Evolutionary conservation across 2,113 vertebrate genomes (phyloP).

Genomic region (Collichthys lucidus): DNA sequence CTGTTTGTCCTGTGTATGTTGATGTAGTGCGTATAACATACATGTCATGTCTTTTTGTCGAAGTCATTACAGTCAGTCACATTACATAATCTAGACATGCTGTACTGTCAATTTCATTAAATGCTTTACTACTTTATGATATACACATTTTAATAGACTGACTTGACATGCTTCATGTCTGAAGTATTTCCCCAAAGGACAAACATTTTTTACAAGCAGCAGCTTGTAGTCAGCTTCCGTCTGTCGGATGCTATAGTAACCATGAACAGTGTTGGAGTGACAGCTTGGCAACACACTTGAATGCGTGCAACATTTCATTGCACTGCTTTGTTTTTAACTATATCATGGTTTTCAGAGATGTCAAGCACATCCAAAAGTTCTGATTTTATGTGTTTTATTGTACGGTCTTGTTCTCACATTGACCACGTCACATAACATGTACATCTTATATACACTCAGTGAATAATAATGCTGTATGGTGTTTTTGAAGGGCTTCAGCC

Average conservation of each 20-base stretch:
- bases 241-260: slow-evolving; percentile 63
- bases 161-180: slow-evolving; percentile 10
- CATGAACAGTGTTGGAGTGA: slow-evolving; percentile 42
- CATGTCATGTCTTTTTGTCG: not conserved
- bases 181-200: slow-evolving; percentile 11
- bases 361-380: not conserved
- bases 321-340: slow-evolving; percentile 17
- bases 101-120: not conserved
- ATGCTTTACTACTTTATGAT: not conserved
- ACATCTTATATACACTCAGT: not conserved
- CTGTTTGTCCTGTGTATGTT: not conserved
- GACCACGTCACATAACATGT: not conserved
- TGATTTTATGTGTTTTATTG: not conserved
- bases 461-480: not conserved
- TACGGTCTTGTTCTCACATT: not conserved
- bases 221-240: slow-evolving; percentile 66
- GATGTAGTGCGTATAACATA: not conserved
- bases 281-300: slow-evolving; percentile 52
- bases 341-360: slow-evolving; percentile 8
- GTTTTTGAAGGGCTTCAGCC: not conserved
- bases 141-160: slow-evolving; percentile 36
- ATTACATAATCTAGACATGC: not conserved
- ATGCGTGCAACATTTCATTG: slow-evolving; percentile 28
- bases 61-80: not conserved
- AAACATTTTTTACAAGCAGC: slow-evolving; percentile 49